Evolutionary conservation across 1,140 invertebrate genomes (phyloP).

Genomic region (Apis florea): DNA sequence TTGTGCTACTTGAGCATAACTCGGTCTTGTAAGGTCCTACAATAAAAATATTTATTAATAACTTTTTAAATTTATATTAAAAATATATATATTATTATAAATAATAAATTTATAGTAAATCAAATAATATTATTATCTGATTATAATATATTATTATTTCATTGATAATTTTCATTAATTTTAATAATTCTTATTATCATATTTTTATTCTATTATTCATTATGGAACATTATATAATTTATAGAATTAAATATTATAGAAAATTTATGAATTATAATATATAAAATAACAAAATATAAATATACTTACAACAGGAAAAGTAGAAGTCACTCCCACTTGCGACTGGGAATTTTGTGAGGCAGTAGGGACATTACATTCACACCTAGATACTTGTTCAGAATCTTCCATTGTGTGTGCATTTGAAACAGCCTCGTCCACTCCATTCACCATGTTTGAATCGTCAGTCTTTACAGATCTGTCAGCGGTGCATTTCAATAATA

Average conservation of each 20-base stretch:
- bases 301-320: conserved; percentile 76
- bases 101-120: neutral
- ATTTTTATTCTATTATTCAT: too few relatives aligned
- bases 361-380: conserved; percentile 76
- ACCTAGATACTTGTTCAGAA: conserved; percentile 76
- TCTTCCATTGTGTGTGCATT: conserved; percentile 73
- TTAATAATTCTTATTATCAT: neutral
- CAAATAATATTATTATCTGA: neutral
- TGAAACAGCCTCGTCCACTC: conserved; percentile 78
- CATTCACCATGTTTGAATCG: conserved; percentile 79
- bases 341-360: conserved; percentile 75
- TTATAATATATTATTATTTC: neutral
- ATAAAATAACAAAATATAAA: neutral
- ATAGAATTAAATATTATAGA: neutral
- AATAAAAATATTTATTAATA: neutral
- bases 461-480: conserved; percentile 81
- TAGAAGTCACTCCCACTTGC: conserved; percentile 75
- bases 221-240: neutral
- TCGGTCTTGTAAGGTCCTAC: conserved; percentile 84
- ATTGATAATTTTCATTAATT: neutral
- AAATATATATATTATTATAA: neutral
- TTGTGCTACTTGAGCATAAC: conserved; percentile 92
- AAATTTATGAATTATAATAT: neutral
- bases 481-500: conserved; percentile 76
- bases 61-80: neutral